Evolutionary conservation across 2,797 vertebrate genomes (phyloP), one percentile per base, ranked within the genome.

Genomic region (Smutsia gigantea): DNA sequence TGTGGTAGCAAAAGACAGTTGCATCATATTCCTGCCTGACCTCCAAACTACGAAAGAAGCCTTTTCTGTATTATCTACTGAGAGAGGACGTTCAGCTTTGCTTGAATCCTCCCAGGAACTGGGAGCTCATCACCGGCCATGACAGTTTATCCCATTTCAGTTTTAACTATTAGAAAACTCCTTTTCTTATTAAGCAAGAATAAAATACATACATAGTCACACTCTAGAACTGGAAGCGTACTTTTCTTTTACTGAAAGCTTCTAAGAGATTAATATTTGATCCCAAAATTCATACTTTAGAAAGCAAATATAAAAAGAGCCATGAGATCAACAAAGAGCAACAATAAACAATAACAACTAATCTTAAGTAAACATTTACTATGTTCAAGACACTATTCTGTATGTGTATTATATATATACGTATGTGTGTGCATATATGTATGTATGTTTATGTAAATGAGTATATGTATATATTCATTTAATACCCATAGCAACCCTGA

Each of bases 161-260:
- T 21, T 87, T 85, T 39, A 21, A 63, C 13, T 57, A 21, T 59
- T 34, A 90, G 42, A 92, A 72, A 93, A 78, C 4, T 51, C 37
- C 29, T 93, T 78, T 88, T 69, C 61, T 93, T 90, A 55, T 34
- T 66, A 72, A 96, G 57, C 55, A 90, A 95, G 75, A 75, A 75
- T 78, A 61, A 88, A 68, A 93, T 49, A 46, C 42, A 68, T n/a
- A 66, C 0, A 55, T 15, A 29, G 37, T 25, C 5, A 42, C 37
- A 72, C 6, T 66, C 3, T 74, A 72, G 37, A 69, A 74, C 49
- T 90, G 42, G 71, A 90, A 89, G 42, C 46, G 2, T 46, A 39
- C 19, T n/a, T 55, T 83, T 96, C 31, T 92, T 21, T 93, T 53
- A 53, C 15, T 13, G n/a, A 90, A 6, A 3, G 1, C 46, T 90